Conservation (phyloP, 2,797 vertebrate species). For the Telmatherina bonti region DNA sequence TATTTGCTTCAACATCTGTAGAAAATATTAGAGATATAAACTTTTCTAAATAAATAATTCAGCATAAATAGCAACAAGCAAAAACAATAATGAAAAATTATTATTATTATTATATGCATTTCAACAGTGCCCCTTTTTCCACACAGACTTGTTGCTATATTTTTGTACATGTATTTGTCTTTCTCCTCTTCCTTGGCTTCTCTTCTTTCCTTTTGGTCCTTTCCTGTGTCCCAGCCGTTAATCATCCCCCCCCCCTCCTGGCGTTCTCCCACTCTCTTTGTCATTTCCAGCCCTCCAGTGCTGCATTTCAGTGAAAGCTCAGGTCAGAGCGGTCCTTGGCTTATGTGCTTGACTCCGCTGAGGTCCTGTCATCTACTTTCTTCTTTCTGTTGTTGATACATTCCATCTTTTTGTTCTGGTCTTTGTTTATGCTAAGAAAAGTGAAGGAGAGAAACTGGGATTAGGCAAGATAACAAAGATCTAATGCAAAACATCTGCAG, state of each 20-base stretch:
- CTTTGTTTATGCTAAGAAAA: constrained; percentile 72
- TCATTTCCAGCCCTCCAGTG: constrained; percentile 39
- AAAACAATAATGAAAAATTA: constrained; percentile 18
- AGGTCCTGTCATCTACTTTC: constrained; percentile 19
- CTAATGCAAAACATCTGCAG: constrained; percentile 70
- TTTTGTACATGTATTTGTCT: constrained; percentile 17
- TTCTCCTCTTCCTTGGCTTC: too few relatives aligned
- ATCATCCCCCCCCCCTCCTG: constrained; percentile 2
- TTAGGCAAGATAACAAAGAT: constrained; percentile 54
- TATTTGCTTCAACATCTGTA: constrained; percentile 47
- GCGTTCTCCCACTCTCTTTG: neutral
- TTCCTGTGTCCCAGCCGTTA: neutral
- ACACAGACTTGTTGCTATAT: constrained; percentile 48
- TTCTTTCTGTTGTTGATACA: constrained; percentile 61
- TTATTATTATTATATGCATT: constrained; percentile 23
- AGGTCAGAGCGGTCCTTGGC: constrained; percentile 37
- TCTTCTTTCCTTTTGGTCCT: neutral
- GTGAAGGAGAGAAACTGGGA: constrained; percentile 34
- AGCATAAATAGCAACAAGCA: constrained; percentile 61
- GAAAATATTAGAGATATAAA: constrained; percentile 23
- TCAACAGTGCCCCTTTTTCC: constrained; percentile 28
- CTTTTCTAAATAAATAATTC: constrained; percentile 64
- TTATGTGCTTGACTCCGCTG: constrained; percentile 9
- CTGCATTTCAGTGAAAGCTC: constrained; percentile 46
- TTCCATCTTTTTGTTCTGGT: constrained; percentile 60